Percentiles rank a stretch among this genome's conserved stretches.
Evolutionary conservation across 2,113 vertebrate species (phyloP).

Genomic region (Bufo bufo): DNA sequence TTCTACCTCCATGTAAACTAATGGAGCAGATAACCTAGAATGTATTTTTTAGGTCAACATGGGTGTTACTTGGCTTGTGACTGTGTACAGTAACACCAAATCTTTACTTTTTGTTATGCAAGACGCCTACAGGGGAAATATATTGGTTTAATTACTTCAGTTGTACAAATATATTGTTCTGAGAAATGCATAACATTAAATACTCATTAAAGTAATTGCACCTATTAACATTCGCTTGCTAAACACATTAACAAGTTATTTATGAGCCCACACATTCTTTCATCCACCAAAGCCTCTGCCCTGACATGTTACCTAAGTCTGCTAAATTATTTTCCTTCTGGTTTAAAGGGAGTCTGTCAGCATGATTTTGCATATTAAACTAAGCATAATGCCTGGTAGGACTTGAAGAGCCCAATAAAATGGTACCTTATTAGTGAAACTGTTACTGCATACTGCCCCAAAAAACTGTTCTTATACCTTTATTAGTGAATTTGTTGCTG

Average conservation of each 20-base stretch:
- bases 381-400: too few species aligned
- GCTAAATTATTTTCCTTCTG: background rate
- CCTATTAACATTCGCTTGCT: background rate
- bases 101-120: background rate
- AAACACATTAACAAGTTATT: background rate
- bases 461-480: too few species aligned
- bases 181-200: background rate
- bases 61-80: background rate
- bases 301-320: background rate
- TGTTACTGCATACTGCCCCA: too few species aligned
- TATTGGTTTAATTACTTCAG: background rate
- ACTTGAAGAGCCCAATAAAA: too few species aligned
- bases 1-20: background rate
- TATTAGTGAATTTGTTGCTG: too few species aligned
- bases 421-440: too few species aligned
- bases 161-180: background rate
- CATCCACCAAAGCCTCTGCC: background rate
- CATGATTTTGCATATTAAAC: too few species aligned
- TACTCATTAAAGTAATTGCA: background rate
- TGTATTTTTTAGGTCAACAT: background rate
- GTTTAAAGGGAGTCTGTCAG: too few species aligned
- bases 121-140: background rate
- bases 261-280: background rate
- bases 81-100: too few species aligned
- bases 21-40: background rate